Evolutionary conservation across 2,888 invertebrate species (phyloP).

Genomic region (Criorhina ranunculi): DNA sequence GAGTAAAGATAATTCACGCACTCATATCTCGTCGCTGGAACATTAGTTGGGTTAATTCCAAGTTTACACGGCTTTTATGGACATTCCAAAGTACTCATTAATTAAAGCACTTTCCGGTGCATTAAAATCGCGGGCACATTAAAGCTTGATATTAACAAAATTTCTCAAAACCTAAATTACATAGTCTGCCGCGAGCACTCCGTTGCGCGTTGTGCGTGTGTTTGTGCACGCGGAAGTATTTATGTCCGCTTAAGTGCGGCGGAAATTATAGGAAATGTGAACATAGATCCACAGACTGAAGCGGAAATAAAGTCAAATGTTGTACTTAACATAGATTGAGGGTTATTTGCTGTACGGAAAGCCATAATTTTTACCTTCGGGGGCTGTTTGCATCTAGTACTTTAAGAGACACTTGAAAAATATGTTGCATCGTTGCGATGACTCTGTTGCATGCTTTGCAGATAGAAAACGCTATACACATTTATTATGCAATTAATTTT

Average conservation of each 20-base stretch:
- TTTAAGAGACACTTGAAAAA: not conserved
- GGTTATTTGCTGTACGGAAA: slow-evolving; percentile 7
- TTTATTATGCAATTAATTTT: not conserved
- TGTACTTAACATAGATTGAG: slow-evolving; percentile 19
- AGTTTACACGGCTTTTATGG: slow-evolving; percentile 48
- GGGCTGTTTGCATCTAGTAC: slow-evolving; percentile 1
- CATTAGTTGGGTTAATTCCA: slow-evolving; percentile 43
- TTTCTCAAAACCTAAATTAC: slow-evolving; percentile 25
- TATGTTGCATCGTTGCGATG: not conserved
- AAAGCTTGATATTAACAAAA: slow-evolving; percentile 35
- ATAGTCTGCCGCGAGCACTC: not conserved
- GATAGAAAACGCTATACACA: not conserved
- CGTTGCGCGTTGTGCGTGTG: not conserved
- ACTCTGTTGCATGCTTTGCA: not conserved
- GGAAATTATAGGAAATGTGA: not conserved
- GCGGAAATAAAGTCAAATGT: not conserved
- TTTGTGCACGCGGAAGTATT: not conserved
- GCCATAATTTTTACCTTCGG: slow-evolving; percentile 23
- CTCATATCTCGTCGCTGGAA: slow-evolving; percentile 17
- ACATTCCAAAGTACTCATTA: slow-evolving; percentile 40
- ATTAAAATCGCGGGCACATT: slow-evolving; percentile 47
- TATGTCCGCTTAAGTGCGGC: slow-evolving; percentile 18
- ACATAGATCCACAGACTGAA: not conserved
- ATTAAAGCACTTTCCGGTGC: slow-evolving; percentile 49
- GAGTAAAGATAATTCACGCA: slow-evolving; percentile 3